Base-by-base conservation (phyloP, 2,113 vertebrate species). In the Apteryx mantelli region DNA sequence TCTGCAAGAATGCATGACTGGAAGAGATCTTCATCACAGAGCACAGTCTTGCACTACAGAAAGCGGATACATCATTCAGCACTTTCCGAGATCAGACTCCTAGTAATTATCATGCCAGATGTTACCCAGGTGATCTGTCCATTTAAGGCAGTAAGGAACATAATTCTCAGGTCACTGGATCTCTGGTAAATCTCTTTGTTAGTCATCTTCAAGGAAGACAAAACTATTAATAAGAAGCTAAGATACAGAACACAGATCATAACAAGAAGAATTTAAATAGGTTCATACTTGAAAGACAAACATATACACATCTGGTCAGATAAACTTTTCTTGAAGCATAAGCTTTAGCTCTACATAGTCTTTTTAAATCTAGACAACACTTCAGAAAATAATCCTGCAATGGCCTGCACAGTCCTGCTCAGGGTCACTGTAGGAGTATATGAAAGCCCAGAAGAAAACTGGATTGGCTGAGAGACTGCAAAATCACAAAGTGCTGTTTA, bases 141-240 rank as follows among this genome's bases (percentile, higher is more conserved):
- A 16, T 60, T 79, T 48, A 34, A 0, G 1, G 9, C n/a, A 68
- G 22, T 25, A 38, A 82, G 22, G 18, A 9, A 76, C 0, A 0
- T 36, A 86, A 65, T 9, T 34, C 42, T 63, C 25, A 66, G 2
- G 19, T 68, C 9, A 13, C 14, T 4, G 2, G 32, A 38, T 69
- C 5, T 56, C 28, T 36, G 9, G 21, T 42, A 90, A 73, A 86
- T 32, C 63, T 80, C 11, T 24, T 56, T 48, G 56, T 34, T 3
- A 17, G 52, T 32, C 30, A 32, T 6, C 26, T 80, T 52, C 24
- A 58, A 28, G 36, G 10, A 85, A 87, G 8, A 38, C 36, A 38
- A 38, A 38, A 24, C 1, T 75, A 61, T 32, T 34, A 16, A 20
- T 28, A 68, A 46, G 25, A 76, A 38, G 11, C 3, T 63, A 36